Evolutionary conservation across 1,140 invertebrate genomes (phyloP), one percentile per base, ranked within the genome.

Genomic region (Nylanderia fulva): DNA sequence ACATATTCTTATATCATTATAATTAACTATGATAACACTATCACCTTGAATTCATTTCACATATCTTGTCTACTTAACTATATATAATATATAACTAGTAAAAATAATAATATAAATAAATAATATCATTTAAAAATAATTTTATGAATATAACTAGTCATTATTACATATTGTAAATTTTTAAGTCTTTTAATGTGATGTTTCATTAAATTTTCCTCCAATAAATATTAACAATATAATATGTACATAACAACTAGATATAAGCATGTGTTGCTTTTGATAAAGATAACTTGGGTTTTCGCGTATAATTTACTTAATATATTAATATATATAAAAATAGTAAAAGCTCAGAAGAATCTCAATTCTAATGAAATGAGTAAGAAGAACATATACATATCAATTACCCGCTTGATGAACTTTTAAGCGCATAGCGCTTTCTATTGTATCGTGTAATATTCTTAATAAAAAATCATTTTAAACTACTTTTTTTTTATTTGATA

Each of bases 401-500:
- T 58, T 92, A 93, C 92, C 92, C 92, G 92, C 86, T 91, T 86
- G 45, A 76, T 84, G 92, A 93, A 93, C 92, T 92, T 86, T 63
- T 77, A 77, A 83, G 83, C 60, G 61, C 79, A 54, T 66, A 18
- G 77, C 69, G 77, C 76, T 68, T 66, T 21, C 45, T 61, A 48
- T 71, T 76, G 74, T 42, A 74, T 76, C 24, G 15, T n/a, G n/a
- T 64, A 60, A 87, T 77, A 42, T 13, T 15, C 15, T 71, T 72
- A n/a, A 60, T 58, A 58, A 72, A 58, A 72, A 72, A 71, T 13
- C 72, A 82, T 80, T 4, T n/a, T 79, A 24, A 79, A 5, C 0
- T 68, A 68, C 42, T 1, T 69, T 39, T n/a, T 54, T 68, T 58
- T 1, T 69, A 56, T n/a, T 54, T 68, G 29, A 33, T 79, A 68